Base-by-base conservation (phyloP, 2,888 invertebrate genomes). In the Sipha maydis region DNA sequence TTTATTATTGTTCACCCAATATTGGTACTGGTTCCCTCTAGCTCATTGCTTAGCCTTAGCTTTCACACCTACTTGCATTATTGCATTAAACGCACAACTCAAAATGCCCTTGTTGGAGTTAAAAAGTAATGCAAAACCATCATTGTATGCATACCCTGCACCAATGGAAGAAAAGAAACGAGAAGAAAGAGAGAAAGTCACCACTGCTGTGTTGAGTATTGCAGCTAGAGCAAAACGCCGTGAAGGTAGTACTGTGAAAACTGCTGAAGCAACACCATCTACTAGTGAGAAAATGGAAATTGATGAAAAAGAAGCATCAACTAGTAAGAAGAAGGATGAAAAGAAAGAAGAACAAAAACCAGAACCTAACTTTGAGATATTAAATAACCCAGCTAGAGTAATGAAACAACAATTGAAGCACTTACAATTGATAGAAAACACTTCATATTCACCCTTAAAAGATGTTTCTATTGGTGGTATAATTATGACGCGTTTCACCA, bases 1-100 rank as follows among this genome's bases (percentile, higher is more conserved):
- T 48, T 96, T 98, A 93, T 93, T 99, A 86, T 97, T 99, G 0
- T 99, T 99, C 92, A 98, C 98, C 0, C 99, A 99, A 92, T 99
- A 99, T 92, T 99, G 99, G 99, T 99, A 99, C 92, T 99, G 99
- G 99, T 99, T 98, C 94, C 99, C 99, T 0, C 93, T 99, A 90
- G 96, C 98, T 0, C 98, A 99, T 92, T 99, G 99, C 91, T 93
- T 99, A 88, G 97, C 98, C 0, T 93, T 99, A 90, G 97, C 99
- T 9, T 99, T 99, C 92, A 97, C 97, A 1, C 99, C 99, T 2
- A 99, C 99, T 3, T 97, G 97, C 91, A 92, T 99, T 67, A 98
- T 99, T 91, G 98, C 96, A 1, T 94, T 99, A 31, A 99, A 99
- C 92, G 95, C 96, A 0, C 97, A 98, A 91, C 93, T 99, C 21